phyloP scores from a whole-genome alignment of 92 coral and sea anemone species.

The Phenganax marumi region DNA sequence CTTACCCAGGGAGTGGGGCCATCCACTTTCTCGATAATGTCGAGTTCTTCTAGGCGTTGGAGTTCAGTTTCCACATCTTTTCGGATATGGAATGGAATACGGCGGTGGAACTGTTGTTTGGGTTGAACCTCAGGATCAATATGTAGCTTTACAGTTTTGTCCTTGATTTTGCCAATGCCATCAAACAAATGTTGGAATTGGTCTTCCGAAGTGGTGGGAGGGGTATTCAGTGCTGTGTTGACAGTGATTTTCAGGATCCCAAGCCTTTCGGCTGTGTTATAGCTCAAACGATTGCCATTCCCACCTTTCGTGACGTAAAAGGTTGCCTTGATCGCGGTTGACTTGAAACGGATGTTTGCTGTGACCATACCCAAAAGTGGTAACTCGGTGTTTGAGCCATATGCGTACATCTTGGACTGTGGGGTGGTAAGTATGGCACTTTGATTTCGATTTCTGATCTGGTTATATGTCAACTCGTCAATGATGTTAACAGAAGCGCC shows the following conservation, averaged over 20 bases:
- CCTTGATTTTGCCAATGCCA: too few species aligned
- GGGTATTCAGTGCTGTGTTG: not conserved
- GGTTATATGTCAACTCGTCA: not conserved
- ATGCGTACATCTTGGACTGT: not conserved
- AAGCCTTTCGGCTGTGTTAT: not conserved
- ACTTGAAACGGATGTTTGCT: not conserved
- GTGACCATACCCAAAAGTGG: not conserved
- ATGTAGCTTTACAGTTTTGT: too few species aligned
- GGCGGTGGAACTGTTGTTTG: too few species aligned
- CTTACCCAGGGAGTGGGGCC: too few species aligned
- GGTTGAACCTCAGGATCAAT: too few species aligned
- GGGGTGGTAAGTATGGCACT: not conserved
- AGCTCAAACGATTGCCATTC: not conserved
- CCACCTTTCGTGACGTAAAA: constrained; percentile 8
- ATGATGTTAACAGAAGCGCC: not conserved
- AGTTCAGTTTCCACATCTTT: too few species aligned
- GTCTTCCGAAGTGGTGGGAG: not conserved
- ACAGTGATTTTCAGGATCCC: not conserved
- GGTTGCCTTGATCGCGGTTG: not conserved
- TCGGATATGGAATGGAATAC: too few species aligned
- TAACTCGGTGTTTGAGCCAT: not conserved
- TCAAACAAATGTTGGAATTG: not conserved
- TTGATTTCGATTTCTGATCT: not conserved
- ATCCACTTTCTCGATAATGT: too few species aligned
- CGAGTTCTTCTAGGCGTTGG: too few species aligned